Base-by-base conservation (phyloP, 2,113 vertebrate genomes). In the Okapia johnstoni region DNA sequence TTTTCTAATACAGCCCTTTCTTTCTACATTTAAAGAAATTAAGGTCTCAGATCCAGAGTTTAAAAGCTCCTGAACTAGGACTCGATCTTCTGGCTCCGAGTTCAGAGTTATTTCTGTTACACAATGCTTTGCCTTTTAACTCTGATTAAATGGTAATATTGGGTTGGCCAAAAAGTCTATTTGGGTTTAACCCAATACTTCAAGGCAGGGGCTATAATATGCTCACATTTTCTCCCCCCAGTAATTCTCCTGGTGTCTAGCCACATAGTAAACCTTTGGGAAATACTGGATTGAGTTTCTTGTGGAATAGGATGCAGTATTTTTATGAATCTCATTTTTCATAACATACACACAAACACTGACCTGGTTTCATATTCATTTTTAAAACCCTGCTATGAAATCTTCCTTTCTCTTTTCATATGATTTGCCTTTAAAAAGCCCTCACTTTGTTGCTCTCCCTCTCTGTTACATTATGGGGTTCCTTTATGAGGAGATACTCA, bases 281-380 rank as follows among this genome's bases (percentile, higher is more conserved):
- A 5, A 90, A 15, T 80, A 73, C 28, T 30, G 46, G 12, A 52
- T 76, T 50, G 55, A 61, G 40, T 85, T 73, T 93, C 90, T 88
- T 57, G 25, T 77, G 28, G 30, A 21, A 7, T 25, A 90, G 4
- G 36, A 14, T 58, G 57, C 15, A 36, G 15, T 57, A 57, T 88
- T 91, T 88, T 81, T 85, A 52, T 95, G 43, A 88, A 40, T 79
- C 77, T 84, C 66, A 46, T 54, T 96, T 90, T 73, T 79, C 30
- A 2, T n/a, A 61, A 19, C 26, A 73, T 58, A 89, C 15, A 33
- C 26, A 33, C 21, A 80, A 79, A 88, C 7, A 87, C 28, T 28
- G 66, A 21, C 58, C 40, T 70, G 19, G 83, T 87, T 96, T 95
- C 95, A 43, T 95, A 92, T 10, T 93, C 46, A 79, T 94, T 95